A percentile compares a stretch with the other conserved stretches of the same genome.
These are phyloP conservation scores for Hydrolagus affinis DNA, from an alignment of 2,113 vertebrate genomes.

Conservation along the genomic window DNA sequence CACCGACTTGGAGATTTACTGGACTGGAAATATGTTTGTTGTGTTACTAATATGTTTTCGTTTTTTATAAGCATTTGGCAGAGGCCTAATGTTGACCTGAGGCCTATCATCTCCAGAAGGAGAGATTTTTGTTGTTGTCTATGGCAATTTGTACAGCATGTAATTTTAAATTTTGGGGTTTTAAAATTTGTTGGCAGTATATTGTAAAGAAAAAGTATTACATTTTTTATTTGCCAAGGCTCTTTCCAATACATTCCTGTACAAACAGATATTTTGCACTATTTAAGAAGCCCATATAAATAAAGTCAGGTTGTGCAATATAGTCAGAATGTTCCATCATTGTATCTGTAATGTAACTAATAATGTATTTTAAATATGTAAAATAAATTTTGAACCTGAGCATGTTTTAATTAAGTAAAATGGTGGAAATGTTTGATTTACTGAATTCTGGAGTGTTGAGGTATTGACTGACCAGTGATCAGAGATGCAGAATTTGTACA, in stretches of 20 bases:
- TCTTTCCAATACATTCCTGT: slow-evolving; percentile 90
- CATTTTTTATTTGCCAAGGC: slow-evolving; percentile 60
- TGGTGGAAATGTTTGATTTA: slow-evolving; percentile 29
- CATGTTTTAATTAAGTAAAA: slow-evolving; percentile 76
- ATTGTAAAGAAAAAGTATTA: slow-evolving; percentile 70
- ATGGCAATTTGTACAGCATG: slow-evolving; percentile 83
- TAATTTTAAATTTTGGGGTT: slow-evolving; percentile 54
- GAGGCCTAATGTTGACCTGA: slow-evolving; percentile 59
- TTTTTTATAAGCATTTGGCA: slow-evolving; percentile 55
- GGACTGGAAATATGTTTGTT: slow-evolving; percentile 72
- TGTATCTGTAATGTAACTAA: slow-evolving; percentile 89
- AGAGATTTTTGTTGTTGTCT: slow-evolving; percentile 79
- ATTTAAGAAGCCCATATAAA: slow-evolving; percentile 83
- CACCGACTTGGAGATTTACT: slow-evolving; percentile 65
- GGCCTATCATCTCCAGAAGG: slow-evolving; percentile 66
- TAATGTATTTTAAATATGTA: slow-evolving; percentile 98
- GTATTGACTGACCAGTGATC: background rate
- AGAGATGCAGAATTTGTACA: slow-evolving; percentile 22
- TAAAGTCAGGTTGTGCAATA: slow-evolving; percentile 98
- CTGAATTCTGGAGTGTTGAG: slow-evolving; percentile 10
- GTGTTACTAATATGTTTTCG: slow-evolving; percentile 68
- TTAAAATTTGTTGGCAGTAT: slow-evolving; percentile 65
- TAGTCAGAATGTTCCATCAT: slow-evolving; percentile 75
- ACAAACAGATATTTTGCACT: slow-evolving; percentile 88
- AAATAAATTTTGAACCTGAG: slow-evolving; percentile 91